Percentiles rank a stretch among this genome's conserved stretches.
phyloP scores from a whole-genome alignment of 2,888 invertebrate genomes.

The Osmoderma eremita region DNA sequence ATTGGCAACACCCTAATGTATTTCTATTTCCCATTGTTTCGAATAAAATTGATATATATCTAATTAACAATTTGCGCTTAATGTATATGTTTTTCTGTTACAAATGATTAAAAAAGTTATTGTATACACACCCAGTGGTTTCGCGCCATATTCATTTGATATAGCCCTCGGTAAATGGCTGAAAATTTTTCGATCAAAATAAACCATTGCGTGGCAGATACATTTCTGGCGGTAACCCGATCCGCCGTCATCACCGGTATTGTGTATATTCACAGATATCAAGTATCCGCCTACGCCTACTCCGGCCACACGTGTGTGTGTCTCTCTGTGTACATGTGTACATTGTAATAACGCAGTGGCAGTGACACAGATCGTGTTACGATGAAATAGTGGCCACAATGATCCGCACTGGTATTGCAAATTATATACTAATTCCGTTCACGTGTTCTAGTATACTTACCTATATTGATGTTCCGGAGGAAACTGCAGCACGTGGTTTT shows the following conservation, averaged over 20 bases:
- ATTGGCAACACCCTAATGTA: no score
- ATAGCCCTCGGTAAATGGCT: not conserved
- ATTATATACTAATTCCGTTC: conserved; percentile 45
- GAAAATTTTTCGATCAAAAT: conserved; percentile 12
- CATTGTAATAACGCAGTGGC: conserved; percentile 40
- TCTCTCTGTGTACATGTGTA: not conserved
- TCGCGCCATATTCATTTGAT: no score
- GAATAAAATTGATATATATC: no score
- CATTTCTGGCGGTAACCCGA: conserved; percentile 22
- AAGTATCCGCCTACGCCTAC: conserved; percentile 24
- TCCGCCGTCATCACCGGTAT: conserved; percentile 26
- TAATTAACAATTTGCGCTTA: no score
- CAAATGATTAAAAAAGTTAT: no score
- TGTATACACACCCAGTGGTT: no score
- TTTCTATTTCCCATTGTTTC: no score
- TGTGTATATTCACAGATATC: conserved; percentile 35
- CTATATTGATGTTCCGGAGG: conserved; percentile 32
- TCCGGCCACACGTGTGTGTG: not conserved
- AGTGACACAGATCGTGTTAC: conserved; percentile 42
- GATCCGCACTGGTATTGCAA: conserved; percentile 39
- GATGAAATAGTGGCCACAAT: conserved; percentile 26
- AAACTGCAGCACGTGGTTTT: conserved; percentile 41
- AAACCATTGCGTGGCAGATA: not conserved
- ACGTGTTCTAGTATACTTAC: conserved; percentile 36
- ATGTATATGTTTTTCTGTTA: no score